These are phyloP conservation scores for Polyploca ridens DNA, from an alignment of 2,888 invertebrate genomes.

Conservation along the genomic window DNA sequence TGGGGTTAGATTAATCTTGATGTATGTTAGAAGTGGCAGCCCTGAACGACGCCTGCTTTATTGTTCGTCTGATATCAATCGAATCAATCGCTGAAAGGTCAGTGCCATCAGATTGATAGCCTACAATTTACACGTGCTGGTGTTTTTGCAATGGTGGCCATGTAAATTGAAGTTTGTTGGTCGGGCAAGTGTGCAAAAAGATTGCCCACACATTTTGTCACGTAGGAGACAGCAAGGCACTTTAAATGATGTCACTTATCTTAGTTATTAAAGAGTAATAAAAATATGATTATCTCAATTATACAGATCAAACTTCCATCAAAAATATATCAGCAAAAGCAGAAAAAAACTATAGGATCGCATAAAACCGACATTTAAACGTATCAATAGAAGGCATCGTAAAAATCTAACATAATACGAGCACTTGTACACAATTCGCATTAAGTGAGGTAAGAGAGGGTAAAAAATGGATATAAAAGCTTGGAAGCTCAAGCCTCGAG, in stretches of 20 bases:
- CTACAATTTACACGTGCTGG: conserved; percentile 42
- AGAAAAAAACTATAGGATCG: background rate
- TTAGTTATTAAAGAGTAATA: background rate
- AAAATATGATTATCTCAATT: background rate
- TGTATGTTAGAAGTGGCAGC: conserved; percentile 12
- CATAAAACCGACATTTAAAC: conserved; percentile 13
- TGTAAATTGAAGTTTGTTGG: conserved; percentile 38
- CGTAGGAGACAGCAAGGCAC: background rate
- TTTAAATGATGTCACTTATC: conserved; percentile 1
- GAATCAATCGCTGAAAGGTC: conserved; percentile 48
- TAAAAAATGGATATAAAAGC: background rate
- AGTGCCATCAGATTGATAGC: conserved; percentile 45
- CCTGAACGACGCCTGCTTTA: conserved; percentile 17
- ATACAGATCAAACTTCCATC: background rate
- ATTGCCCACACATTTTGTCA: background rate
- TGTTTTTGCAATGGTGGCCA: conserved; percentile 39
- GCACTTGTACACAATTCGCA: conserved; percentile 15
- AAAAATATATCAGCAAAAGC: background rate
- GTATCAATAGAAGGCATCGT: conserved; percentile 10
- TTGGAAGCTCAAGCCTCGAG: background rate
- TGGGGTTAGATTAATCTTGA: conserved; percentile 29
- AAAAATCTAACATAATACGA: conserved; percentile 14
- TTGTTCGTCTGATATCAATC: conserved; percentile 48
- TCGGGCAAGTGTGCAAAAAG: conserved; percentile 8
- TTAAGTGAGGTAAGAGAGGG: conserved; percentile 10